Base-by-base conservation (phyloP, 1,140 invertebrate species). In the Ips nitidus region DNA sequence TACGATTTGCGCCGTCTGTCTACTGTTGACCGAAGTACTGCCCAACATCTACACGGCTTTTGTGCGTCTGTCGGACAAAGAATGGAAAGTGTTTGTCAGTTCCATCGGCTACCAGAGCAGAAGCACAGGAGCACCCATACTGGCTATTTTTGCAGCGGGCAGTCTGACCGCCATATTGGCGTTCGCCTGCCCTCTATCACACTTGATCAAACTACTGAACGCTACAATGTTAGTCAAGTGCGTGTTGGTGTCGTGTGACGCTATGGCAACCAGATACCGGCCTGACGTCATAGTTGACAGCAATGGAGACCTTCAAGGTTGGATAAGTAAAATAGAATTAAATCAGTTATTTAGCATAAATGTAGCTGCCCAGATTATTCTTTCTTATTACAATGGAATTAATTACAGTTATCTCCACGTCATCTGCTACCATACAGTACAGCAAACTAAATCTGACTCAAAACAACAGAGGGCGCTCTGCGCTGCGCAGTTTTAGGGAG, bases 121-220 rank as follows among this genome's bases (percentile, higher is more conserved):
- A 0, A 83, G 85, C 22, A 89, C 87, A 67, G 87, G 87, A 7
- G 88, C 86, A 75, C 87, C 87, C 1, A 86, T 88, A 1, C 75
- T 89, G 61, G 87, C 88, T 8, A 86, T 89, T 6, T 88, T 89
- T 74, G 86, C 86, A 58, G 86, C 83, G 69, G 88, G 86, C 84
- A 88, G 87, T 73, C 74, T 89, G 63, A 84, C 86, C 58, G 86
- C 86, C 45, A 89, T 88, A 73, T 74, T 89, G 65, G 87, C 88
- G 1, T 89, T 89, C 74, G 87, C 87, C 7, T 89, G 87, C 76
- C 88, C 87, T 0, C 70, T 89, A 69, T 73, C 75, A 2, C 77
- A 80, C 66, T 67, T 81, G 37, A 72, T 81, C 22, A 75, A 76
- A 67, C 53, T 80, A 39, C 66, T 80, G 5, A 80, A 78, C 65